Evolutionary conservation across 2,113 vertebrate species (phyloP).

Genomic region (Melospiza georgiana): DNA sequence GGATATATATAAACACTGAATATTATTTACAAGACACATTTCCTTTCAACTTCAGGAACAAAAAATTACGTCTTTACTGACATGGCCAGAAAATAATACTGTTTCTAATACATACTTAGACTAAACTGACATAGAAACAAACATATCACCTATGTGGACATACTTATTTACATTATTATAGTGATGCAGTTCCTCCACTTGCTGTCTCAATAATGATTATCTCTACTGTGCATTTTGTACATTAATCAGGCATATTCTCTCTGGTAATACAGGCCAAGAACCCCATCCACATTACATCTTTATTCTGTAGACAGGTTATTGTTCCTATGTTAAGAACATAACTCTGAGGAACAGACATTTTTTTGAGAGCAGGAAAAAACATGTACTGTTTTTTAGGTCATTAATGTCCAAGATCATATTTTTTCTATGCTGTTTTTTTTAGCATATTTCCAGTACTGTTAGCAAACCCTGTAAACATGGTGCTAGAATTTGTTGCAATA

Average conservation of each 20-base stretch:
- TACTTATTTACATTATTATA: not conserved
- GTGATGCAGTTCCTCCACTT: not conserved
- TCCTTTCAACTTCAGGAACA: not conserved
- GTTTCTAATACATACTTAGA: not conserved
- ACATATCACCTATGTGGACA: rapidly evolving
- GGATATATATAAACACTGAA: not conserved
- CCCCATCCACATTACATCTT: not conserved
- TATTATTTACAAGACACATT: not conserved
- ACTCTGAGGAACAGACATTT: not conserved
- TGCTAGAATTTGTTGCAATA: not conserved
- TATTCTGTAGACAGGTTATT: not conserved
- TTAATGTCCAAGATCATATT: not conserved
- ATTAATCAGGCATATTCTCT: not conserved
- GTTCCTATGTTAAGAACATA: not conserved
- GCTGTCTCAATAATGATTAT: not conserved
- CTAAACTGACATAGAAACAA: not conserved
- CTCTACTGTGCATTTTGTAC: not conserved
- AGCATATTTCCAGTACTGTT: not conserved
- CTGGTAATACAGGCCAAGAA: not conserved
- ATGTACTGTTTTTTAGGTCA: not conserved
- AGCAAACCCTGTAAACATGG: not conserved
- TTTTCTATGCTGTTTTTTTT: not conserved
- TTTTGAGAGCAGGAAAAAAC: not conserved
- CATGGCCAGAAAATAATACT: not conserved
- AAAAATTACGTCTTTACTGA: not conserved